Evolutionary conservation across 2,888 invertebrate genomes (phyloP), one percentile per base, ranked within the genome.

Genomic region (Dryobotodes eremita): DNA sequence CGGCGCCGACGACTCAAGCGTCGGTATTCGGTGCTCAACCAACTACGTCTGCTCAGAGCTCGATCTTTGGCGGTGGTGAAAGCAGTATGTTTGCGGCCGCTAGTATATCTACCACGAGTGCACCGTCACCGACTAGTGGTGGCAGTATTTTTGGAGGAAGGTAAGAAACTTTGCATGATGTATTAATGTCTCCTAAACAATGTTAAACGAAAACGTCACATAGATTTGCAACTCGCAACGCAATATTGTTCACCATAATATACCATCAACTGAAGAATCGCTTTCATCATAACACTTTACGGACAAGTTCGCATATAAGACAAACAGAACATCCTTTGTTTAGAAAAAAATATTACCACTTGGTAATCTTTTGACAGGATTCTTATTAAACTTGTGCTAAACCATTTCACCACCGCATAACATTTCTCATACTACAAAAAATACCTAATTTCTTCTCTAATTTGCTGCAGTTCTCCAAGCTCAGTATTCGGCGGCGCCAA

Each of bases 31-130:
- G 92, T 23, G 83, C 91, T 4, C 88, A 92, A 57, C 91, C 95
- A 0, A 88, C 93, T 1, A 90, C 94, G 1, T 93, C 94, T 7
- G 82, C 93, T 0, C 93, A 93, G 73, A 90, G 93, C 3, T 96
- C 96, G 6, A 84, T 95, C 55, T 94, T 95, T 85, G 94, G 95
- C 61, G 92, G 93, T 23, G 91, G 90, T 50, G 94, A 95, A 85
- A 82, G 91, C 2, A 95, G 92, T 88, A 81, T 97, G 84, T 97
- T 97, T 86, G 95, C 96, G 2, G 91, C 95, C 0, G 96, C 96
- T 23, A 96, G 94, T 86, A 97, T 97, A 87, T 96, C 97, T 0
- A 95, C 96, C 0, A 95, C 95, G 0, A 95, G 90, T 69, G 94
- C 95, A 0, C 90, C 94, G 0, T 89, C 94, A 10, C 93, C 90